phyloP scores from a whole-genome alignment of 2,797 vertebrate genomes.

The Antennarius maculatus region DNA sequence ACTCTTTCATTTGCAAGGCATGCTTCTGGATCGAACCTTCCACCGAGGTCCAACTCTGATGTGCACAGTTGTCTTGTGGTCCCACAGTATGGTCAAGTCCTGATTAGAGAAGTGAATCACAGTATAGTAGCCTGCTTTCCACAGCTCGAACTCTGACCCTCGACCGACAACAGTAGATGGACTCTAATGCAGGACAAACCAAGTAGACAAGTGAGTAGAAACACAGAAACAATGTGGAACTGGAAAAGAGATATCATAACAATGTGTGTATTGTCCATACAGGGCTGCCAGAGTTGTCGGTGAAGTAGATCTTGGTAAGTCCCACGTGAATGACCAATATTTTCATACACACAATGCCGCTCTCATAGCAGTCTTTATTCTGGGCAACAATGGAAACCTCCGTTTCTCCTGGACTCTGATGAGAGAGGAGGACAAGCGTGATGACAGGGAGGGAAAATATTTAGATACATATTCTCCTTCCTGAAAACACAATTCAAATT shows the following conservation, averaged over 20 bases:
- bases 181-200: slow-evolving; percentile 66
- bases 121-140: slow-evolving; percentile 93
- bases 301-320: slow-evolving; percentile 93
- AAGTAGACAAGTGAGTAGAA: not conserved
- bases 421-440: slow-evolving; percentile 47
- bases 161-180: slow-evolving; percentile 82
- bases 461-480: not conserved
- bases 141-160: slow-evolving; percentile 89
- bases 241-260: not conserved
- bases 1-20: slow-evolving; percentile 4
- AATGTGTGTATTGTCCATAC: slow-evolving; percentile 68
- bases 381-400: slow-evolving; percentile 93
- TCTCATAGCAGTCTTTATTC: slow-evolving; percentile 99
- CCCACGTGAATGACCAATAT: slow-evolving; percentile 93
- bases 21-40: slow-evolving; percentile 84
- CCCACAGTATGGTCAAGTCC: slow-evolving; percentile 95
- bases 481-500: slow-evolving; percentile 10
- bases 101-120: slow-evolving; percentile 91
- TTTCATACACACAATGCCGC: slow-evolving; percentile 97
- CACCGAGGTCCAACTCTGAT: slow-evolving; percentile 93
- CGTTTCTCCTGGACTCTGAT: slow-evolving; percentile 88
- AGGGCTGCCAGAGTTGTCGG: slow-evolving; percentile 89
- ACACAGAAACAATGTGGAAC: not conserved
- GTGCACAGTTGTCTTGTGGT: slow-evolving; percentile 95
- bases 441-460: not conserved